Conservation (phyloP, 92 coral and sea anemone species). For the Epizoanthus scotinus region DNA sequence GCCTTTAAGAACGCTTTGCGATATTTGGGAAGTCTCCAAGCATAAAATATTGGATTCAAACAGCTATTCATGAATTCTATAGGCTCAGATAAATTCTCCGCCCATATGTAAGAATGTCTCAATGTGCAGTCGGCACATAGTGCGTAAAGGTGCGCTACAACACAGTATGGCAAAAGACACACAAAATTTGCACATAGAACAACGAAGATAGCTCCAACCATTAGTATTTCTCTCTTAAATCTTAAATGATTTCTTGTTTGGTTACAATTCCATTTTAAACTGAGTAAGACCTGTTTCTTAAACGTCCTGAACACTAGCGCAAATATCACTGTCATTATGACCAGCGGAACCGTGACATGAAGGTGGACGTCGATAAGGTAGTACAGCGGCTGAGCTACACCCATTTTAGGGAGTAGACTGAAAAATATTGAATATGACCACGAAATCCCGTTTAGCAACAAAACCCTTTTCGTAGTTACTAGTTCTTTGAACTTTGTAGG, state of each 20-base stretch:
- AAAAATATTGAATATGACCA: slow-evolving; percentile 51
- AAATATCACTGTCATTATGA: slow-evolving; percentile 31
- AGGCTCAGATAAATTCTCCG: slow-evolving; percentile 53
- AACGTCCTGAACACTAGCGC: slow-evolving; percentile 31
- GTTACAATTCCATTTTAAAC: neutral
- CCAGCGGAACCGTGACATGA: slow-evolving; percentile 48
- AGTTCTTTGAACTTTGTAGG: slow-evolving; percentile 42
- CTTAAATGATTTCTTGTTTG: neutral
- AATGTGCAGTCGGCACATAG: slow-evolving; percentile 34
- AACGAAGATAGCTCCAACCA: slow-evolving; percentile 43
- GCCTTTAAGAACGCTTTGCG: slow-evolving; percentile 26
- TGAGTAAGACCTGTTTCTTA: neutral
- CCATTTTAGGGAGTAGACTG: slow-evolving; percentile 43
- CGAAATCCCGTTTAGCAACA: slow-evolving; percentile 5
- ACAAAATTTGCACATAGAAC: slow-evolving; percentile 32
- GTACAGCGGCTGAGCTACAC: slow-evolving; percentile 26
- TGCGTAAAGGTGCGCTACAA: slow-evolving; percentile 37
- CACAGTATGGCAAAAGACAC: slow-evolving; percentile 51
- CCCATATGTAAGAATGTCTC: neutral
- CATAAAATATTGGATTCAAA: slow-evolving; percentile 52
- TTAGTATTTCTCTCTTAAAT: slow-evolving; percentile 33
- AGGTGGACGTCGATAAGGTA: slow-evolving; percentile 47
- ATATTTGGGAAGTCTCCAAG: slow-evolving; percentile 54
- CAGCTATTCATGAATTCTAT: slow-evolving; percentile 57
- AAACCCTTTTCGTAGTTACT: slow-evolving; percentile 20